Evolutionary conservation across 2,888 invertebrate genomes (phyloP).

Genomic region (Machimus atricapillus): DNA sequence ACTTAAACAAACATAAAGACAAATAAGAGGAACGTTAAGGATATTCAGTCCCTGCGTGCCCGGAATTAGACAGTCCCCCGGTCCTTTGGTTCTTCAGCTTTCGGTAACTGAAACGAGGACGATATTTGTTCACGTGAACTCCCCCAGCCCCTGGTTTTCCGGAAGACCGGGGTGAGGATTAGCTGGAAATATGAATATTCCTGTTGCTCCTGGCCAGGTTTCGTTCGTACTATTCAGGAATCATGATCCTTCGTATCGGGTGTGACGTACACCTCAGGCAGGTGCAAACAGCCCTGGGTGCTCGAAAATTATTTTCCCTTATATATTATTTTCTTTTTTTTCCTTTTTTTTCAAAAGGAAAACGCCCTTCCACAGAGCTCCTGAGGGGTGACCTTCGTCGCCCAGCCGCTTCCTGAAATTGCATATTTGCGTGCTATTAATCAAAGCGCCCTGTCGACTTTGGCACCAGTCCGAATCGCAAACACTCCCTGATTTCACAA

Average conservation of each 20-base stretch:
- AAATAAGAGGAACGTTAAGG: constrained; percentile 36
- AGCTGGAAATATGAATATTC: constrained; percentile 6
- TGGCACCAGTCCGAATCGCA: constrained; percentile 13
- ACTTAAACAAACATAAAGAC: constrained; percentile 38
- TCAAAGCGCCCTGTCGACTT: constrained; percentile 34
- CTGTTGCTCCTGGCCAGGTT: not conserved
- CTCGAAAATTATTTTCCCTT: not conserved
- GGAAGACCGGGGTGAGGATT: not conserved
- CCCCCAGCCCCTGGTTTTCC: not conserved
- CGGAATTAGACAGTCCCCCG: not conserved
- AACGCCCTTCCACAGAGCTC: not conserved
- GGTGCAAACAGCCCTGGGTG: not conserved
- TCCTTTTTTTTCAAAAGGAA: not conserved
- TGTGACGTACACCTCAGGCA: not conserved
- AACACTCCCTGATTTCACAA: constrained; percentile 15
- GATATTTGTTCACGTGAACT: constrained; percentile 10
- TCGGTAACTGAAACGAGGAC: constrained; percentile 4
- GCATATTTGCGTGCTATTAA: constrained; percentile 35
- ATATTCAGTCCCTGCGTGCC: constrained; percentile 33
- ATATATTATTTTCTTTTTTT: not conserved
- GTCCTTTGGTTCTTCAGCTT: not conserved
- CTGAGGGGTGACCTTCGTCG: not conserved
- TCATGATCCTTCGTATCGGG: not conserved
- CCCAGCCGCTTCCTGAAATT: not conserved
- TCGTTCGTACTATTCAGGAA: not conserved